Conservation (phyloP, 1,140 invertebrate species). For the Heliconius hermathena region DNA sequence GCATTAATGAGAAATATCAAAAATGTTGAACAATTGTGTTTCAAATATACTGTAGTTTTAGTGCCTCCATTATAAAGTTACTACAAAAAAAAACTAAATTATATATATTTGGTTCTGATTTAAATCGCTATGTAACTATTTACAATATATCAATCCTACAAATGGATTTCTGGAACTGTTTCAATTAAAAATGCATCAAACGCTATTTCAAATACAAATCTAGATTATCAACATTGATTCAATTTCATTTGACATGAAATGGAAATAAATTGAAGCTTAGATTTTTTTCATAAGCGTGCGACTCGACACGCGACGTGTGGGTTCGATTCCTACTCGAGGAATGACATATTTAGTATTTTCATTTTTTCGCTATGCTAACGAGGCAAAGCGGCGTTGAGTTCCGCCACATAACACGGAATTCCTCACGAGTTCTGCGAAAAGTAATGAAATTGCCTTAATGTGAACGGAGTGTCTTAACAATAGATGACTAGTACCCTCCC, state of each 20-base stretch:
- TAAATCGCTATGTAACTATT: constrained; percentile 1
- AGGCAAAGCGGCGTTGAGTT: background rate
- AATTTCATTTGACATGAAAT: background rate
- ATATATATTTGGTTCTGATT: background rate
- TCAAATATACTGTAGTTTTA: too few relatives aligned
- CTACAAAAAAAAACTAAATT: background rate
- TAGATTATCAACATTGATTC: constrained; percentile 10
- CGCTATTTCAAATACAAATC: constrained; percentile 14
- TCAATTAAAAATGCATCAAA: constrained; percentile 16
- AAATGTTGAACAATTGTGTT: too few relatives aligned
- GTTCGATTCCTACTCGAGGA: too few relatives aligned
- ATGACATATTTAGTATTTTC: too few relatives aligned
- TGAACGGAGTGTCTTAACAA: background rate
- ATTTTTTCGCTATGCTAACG: background rate
- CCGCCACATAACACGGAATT: background rate
- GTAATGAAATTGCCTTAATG: background rate
- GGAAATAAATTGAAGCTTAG: background rate
- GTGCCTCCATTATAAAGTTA: too few relatives aligned
- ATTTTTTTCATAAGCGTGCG: background rate
- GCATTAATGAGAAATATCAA: too few relatives aligned
- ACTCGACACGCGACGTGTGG: too few relatives aligned
- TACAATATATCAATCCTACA: constrained; percentile 4
- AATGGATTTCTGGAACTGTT: constrained; percentile 16
- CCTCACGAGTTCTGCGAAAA: background rate
- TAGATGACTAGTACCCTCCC: background rate